Conservation (phyloP, 2,797 vertebrate genomes). For the Thripadectes ignobilis region DNA sequence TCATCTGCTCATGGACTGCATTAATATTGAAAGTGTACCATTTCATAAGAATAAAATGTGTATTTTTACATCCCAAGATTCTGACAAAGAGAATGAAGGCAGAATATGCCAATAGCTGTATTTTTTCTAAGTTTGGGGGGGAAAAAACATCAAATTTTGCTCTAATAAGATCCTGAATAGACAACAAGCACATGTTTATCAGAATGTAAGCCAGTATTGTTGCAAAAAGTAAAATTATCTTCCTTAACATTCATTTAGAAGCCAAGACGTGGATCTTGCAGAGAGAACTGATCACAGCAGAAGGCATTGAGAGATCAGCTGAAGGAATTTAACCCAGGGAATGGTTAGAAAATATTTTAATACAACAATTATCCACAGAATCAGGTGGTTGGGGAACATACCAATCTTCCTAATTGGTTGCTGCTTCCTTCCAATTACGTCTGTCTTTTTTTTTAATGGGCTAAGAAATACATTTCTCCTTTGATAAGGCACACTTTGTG, state of each 20-base stretch:
- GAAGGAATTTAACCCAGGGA: conserved; percentile 30
- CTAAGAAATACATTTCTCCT: neutral
- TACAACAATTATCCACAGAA: conserved; percentile 1
- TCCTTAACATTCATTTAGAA: neutral
- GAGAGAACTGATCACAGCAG: neutral
- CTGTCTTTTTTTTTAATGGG: neutral
- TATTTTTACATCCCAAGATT: neutral
- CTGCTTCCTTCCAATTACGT: neutral
- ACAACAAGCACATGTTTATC: neutral
- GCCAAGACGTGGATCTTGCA: neutral
- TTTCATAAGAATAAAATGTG: neutral
- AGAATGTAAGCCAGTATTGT: neutral
- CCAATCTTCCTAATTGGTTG: neutral
- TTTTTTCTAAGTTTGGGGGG: neutral
- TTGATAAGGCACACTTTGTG: neutral
- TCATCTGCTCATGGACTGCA: neutral
- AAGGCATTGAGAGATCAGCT: neutral
- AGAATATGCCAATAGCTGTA: neutral
- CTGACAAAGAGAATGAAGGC: neutral
- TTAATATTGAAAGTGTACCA: neutral
- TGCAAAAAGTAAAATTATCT: neutral
- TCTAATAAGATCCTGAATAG: neutral
- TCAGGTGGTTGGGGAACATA: neutral
- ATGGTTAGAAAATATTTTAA: conserved; percentile 5
- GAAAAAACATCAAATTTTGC: neutral